Conservation (phyloP, 1,140 invertebrate species). For the Drosophila kurseongensis region DNA sequence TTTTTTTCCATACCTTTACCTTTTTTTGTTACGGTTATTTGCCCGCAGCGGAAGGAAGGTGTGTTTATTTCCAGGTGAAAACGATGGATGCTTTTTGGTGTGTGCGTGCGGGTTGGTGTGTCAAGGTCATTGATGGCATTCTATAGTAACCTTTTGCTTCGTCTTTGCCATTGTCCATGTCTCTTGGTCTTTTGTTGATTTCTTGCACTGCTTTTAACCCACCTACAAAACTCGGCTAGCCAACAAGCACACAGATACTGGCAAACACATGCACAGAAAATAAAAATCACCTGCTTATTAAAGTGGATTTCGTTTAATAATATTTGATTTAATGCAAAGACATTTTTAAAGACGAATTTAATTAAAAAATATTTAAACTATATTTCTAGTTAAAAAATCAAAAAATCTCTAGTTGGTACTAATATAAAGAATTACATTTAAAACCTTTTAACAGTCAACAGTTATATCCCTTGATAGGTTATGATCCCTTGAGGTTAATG, state of each 20-base stretch:
- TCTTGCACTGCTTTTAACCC: slow-evolving; percentile 11
- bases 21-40: slow-evolving; percentile 57
- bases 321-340: no score
- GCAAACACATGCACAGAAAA: neutral
- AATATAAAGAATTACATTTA: no score
- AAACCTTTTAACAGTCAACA: no score
- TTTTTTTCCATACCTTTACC: slow-evolving; percentile 16
- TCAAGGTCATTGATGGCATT: slow-evolving; percentile 78
- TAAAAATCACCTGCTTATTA: neutral
- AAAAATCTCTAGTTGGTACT: no score
- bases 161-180: slow-evolving; percentile 13
- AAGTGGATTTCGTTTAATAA: neutral
- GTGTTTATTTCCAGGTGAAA: slow-evolving; percentile 45
- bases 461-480: no score
- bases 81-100: slow-evolving; percentile 13
- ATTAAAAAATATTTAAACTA: no score
- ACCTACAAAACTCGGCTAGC: slow-evolving; percentile 21
- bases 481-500: no score
- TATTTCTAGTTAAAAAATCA: no score
- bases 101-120: slow-evolving; percentile 59
- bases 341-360: no score
- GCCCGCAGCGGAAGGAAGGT: slow-evolving; percentile 70
- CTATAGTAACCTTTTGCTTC: slow-evolving; percentile 64
- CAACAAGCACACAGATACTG: slow-evolving; percentile 11
- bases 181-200: slow-evolving; percentile 9